These are phyloP conservation scores for Ptyas mucosa DNA, from an alignment of 2,113 vertebrate species.

Conservation along the genomic window DNA sequence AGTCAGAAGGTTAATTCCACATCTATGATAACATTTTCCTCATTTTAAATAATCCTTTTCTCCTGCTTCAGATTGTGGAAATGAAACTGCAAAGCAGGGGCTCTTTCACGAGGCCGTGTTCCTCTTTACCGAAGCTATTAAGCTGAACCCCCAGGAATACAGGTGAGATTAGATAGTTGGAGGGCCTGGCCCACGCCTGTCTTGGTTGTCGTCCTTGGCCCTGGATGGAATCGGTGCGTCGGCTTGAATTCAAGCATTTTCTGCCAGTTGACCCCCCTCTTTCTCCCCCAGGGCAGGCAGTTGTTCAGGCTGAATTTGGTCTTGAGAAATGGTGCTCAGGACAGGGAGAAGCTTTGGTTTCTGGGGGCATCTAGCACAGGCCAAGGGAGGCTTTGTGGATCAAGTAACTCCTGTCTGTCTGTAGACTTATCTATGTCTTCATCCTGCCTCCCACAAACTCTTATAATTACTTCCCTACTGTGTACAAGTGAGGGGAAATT, in stretches of 20 bases:
- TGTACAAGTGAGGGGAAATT: not conserved
- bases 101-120: conserved; percentile 65
- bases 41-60: not conserved
- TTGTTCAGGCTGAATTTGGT: not conserved
- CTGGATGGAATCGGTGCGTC: not conserved
- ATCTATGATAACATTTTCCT: rapidly evolving
- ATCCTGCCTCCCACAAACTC: not conserved
- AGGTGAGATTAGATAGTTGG: conserved; percentile 58
- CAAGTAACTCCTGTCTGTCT: not conserved
- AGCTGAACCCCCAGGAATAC: conserved; percentile 78
- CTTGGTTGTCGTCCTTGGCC: not conserved
- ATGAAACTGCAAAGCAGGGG: conserved; percentile 66
- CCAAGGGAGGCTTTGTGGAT: not conserved
- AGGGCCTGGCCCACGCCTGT: not conserved
- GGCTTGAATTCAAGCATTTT: not conserved
- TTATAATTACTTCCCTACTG: not conserved
- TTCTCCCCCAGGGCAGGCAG: not conserved
- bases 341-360: not conserved
- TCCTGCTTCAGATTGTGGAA: conserved; percentile 66
- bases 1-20: too few relatives aligned
- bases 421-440: not conserved
- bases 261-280: not conserved
- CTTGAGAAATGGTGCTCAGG: not conserved
- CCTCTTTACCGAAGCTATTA: conserved; percentile 77
- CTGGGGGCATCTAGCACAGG: not conserved